These are phyloP conservation scores for Phymorhynchus buccinoides DNA, from an alignment of 1,140 invertebrate genomes.

Conservation along the genomic window DNA sequence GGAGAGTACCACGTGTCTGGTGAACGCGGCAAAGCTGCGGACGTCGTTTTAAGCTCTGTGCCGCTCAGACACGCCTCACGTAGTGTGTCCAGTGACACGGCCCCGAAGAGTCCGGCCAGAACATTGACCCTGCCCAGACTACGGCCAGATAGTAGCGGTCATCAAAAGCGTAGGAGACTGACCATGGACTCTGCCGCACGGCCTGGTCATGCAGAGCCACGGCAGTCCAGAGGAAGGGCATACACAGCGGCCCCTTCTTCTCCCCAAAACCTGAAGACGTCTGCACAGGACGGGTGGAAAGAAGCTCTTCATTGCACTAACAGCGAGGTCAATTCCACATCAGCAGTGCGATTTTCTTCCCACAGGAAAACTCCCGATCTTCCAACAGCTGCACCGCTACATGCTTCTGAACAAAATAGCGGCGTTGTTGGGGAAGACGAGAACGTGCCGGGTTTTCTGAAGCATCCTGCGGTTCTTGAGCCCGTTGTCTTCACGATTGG, in stretches of 20 bases:
- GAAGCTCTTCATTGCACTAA: not conserved
- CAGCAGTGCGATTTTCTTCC: not conserved
- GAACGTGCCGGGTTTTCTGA: not conserved
- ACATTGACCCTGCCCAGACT: not conserved
- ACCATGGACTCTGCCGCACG: not conserved
- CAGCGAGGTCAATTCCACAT: not conserved
- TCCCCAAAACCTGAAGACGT: not conserved
- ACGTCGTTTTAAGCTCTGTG: not conserved
- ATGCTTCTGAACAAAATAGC: not conserved
- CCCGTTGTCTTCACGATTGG: not conserved
- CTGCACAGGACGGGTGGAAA: not conserved
- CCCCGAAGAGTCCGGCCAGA: not conserved
- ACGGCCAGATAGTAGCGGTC: not conserved
- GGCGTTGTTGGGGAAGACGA: not conserved
- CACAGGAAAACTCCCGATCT: not conserved
- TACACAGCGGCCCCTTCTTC: not conserved
- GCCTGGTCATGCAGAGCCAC: not conserved
- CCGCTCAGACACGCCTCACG: not conserved
- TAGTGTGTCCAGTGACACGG: not conserved
- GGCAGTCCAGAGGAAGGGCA: not conserved
- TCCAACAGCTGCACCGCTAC: not conserved
- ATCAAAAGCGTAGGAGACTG: not conserved
- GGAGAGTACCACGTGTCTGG: not conserved
- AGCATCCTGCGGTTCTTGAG: not conserved
- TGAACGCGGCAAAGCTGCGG: not conserved